These are phyloP conservation scores for Apeira syringaria DNA, from an alignment of 2,888 invertebrate species.

Conservation along the genomic window DNA sequence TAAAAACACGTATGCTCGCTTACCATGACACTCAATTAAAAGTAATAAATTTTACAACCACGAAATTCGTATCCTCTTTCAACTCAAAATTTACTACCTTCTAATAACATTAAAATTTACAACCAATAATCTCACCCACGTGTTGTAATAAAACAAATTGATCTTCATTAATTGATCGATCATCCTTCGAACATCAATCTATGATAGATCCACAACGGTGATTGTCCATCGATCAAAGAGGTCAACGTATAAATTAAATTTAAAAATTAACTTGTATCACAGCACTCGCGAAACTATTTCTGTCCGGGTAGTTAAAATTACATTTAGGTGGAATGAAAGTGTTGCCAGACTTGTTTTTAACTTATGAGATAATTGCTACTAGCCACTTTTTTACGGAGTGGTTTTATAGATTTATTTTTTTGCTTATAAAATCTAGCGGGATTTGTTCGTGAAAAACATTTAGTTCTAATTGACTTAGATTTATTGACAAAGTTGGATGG, in stretches of 20 bases:
- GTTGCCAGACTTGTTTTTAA: neutral
- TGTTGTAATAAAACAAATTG: slow-evolving; percentile 12
- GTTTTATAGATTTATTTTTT: too few relatives aligned
- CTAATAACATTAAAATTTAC: slow-evolving; percentile 9
- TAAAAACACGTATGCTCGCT: too few relatives aligned
- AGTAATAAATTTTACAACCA: slow-evolving; percentile 15
- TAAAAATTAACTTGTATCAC: too few relatives aligned
- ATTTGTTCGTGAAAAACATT: too few relatives aligned
- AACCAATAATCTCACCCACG: slow-evolving; percentile 19
- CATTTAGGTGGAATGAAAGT: neutral
- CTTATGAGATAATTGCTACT: neutral
- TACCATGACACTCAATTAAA: neutral
- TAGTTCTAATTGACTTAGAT: too few relatives aligned
- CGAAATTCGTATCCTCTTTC: slow-evolving; percentile 17
- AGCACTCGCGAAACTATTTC: slow-evolving; percentile 1
- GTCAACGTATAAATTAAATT: slow-evolving; percentile 18
- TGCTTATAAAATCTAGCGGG: too few relatives aligned
- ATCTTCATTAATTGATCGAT: slow-evolving; percentile 24
- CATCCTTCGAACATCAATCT: slow-evolving; percentile 22
- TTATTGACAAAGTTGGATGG: too few relatives aligned
- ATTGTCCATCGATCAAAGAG: slow-evolving; percentile 10
- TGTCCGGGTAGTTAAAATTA: neutral
- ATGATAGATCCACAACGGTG: slow-evolving; percentile 4
- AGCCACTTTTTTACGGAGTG: too few relatives aligned
- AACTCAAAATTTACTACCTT: slow-evolving; percentile 9